Base-by-base conservation (phyloP, 1,140 invertebrate genomes). In the Drosophila kepulauana region DNA sequence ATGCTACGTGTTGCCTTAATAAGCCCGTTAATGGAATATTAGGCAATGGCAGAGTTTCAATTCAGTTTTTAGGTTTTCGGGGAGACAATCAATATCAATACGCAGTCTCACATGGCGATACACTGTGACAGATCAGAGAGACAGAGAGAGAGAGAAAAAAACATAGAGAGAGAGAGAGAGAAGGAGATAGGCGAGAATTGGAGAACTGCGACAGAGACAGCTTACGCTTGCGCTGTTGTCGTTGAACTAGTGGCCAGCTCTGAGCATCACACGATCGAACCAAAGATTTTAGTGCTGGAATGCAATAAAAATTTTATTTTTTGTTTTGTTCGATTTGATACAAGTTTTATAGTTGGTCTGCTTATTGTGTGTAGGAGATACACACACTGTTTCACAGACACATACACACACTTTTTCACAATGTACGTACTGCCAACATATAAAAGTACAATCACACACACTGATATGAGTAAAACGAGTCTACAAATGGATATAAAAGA, bases 1-100 rank as follows among this genome's bases (percentile, higher is more conserved):
- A 69, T 54, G 64, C 68, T 81, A 86, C 79, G 82, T 86, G 82
- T 82, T 86, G 81, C 85, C 85, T 89, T 89, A 89, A 89, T 89
- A 89, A 89, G 85, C 75, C 85, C 75, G 81, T 89, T 89, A 89
- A 89, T 89, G 85, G 85, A 89, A 89, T 89, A 89, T 89, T 89
- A 89, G 85, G 85, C 85, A 89, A 85, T 89, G 85, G 81, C 78
- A 89, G 85, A 88, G 85, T 88, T 88, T 88, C 69, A 68, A 85
- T 79, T 89, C 51, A 52, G 48, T 59, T 30, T 51, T 49, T 49
- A 3, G 41, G 3, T 28, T 49, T 49, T 49, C 51, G 58, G 56
- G 71, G 68, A 73, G 46, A 64, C 69, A 78, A 69, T 81, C 78
- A 66, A 81, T 78, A 81, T 74, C 66, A 74, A 62, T 59, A 61